These are phyloP conservation scores for Clepsis dumicolana DNA, from an alignment of 2,888 invertebrate genomes.

Conservation along the genomic window DNA sequence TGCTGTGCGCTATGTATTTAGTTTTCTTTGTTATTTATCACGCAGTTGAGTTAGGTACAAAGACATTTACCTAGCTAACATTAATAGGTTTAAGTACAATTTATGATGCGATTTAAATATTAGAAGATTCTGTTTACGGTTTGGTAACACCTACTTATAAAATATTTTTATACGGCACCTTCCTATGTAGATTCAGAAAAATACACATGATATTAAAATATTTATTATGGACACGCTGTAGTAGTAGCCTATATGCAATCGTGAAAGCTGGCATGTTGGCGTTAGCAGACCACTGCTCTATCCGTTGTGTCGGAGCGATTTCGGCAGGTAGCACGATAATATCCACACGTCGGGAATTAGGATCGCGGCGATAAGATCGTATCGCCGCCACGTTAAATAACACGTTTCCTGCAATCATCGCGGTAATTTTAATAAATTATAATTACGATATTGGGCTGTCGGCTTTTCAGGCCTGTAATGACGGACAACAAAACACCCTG, in stretches of 20 bases:
- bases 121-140: background rate
- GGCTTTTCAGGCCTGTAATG: constrained; percentile 74
- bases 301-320: constrained; percentile 70
- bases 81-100: background rate
- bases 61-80: background rate
- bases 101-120: background rate
- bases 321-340: constrained; percentile 81
- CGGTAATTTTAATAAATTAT: constrained; percentile 82
- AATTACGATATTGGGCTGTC: constrained; percentile 79
- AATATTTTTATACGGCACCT: background rate
- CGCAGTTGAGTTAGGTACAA: background rate
- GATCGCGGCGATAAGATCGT: constrained; percentile 80
- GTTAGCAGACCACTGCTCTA: constrained; percentile 23
- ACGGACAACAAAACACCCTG: constrained; percentile 60
- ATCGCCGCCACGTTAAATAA: constrained; percentile 82
- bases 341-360: constrained; percentile 84
- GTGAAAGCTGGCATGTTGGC: constrained; percentile 58
- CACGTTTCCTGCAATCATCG: constrained; percentile 85
- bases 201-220: background rate
- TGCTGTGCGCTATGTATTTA: constrained; percentile 41
- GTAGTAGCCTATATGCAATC: constrained; percentile 44
- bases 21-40: constrained; percentile 37
- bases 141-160: background rate
- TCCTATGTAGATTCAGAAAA: background rate
- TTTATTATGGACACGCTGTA: constrained; percentile 15